Base-by-base conservation (phyloP, 1,140 invertebrate species). In the Drosophila jambulina region DNA sequence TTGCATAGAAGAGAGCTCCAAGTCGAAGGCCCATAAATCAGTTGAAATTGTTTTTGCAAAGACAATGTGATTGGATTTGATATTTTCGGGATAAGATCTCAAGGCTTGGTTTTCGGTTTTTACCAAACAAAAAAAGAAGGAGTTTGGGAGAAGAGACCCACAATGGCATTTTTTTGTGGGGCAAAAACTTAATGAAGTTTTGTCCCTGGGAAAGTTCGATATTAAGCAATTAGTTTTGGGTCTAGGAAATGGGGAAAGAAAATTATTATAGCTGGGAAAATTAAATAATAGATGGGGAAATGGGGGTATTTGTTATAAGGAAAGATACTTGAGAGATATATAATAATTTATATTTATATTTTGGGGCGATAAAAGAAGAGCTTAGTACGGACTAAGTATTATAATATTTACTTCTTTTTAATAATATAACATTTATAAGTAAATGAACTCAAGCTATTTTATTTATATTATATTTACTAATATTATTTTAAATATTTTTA, bases 1-100 rank as follows among this genome's bases (percentile, higher is more conserved):
- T 64, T 27, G 15, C 40, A 36, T 36, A 13, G 56, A 15, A 54
- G 48, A 62, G 40, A 12, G 13, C 8, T 57, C 40, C 51, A 61
- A 61, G 75, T 70, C 58, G 59, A 78, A 63, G 76, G 58, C 53
- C 59, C 68, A 79, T 84, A 84, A 86, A 87, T 86, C 83, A 87
- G 57, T 61, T 56, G 42, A 67, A 79, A 72, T 86, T 87, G 74
- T 75, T 78, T 78, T 75, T 74, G 67, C 25, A 58, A 78, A 69
- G 65, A 71, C 62, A 70, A 69, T 83, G 54, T 83, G 81, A 79
- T 83, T 79, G 80, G 70, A 61, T 83, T 83, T 75, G 51, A 72
- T 69, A 69, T 70, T 70, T 70, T 43, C 25, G 1, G 45, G 80
- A 83, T 83, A 65, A 62, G 65, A 80, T 83, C 74, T 82, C 43